Evolutionary conservation across 2,888 invertebrate genomes (phyloP).

Genomic region (Myathropa florea): DNA sequence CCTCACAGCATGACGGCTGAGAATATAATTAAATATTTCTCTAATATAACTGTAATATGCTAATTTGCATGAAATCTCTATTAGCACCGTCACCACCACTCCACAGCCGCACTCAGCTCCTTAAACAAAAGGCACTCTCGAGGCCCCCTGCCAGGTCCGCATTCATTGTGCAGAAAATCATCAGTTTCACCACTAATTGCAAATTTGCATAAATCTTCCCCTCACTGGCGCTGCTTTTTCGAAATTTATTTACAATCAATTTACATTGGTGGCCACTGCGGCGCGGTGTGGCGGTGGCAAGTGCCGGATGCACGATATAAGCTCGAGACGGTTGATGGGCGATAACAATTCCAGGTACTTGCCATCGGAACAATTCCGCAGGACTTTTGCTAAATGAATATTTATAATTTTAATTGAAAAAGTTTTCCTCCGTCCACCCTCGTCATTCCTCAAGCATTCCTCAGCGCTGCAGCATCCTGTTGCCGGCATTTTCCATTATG

Average conservation of each 20-base stretch:
- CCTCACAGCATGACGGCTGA: background rate
- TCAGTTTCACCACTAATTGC: constrained; percentile 52
- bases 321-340: constrained; percentile 25
- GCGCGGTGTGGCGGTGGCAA: background rate
- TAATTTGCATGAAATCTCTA: constrained; percentile 22
- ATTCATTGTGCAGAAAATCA: constrained; percentile 37
- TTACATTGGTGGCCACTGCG: constrained; percentile 11
- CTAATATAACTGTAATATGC: constrained; percentile 2
- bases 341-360: constrained; percentile 63
- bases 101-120: background rate
- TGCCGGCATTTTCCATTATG: constrained; percentile 43
- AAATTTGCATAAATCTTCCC: constrained; percentile 54
- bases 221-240: background rate
- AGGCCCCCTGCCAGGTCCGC: background rate
- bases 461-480: constrained; percentile 9
- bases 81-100: background rate
- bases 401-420: constrained; percentile 71
- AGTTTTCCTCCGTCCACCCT: constrained; percentile 29
- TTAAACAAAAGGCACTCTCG: constrained; percentile 8
- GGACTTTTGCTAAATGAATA: constrained; percentile 69
- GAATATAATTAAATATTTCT: constrained; percentile 18
- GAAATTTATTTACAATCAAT: constrained; percentile 66
- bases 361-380: constrained; percentile 45
- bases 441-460: too few species aligned
- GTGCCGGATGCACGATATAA: background rate